A percentile compares a stretch with the other conserved stretches of the same genome.
phyloP scores from a whole-genome alignment of 1,140 invertebrate genomes.

The Macrosteles quadrilineatus region DNA sequence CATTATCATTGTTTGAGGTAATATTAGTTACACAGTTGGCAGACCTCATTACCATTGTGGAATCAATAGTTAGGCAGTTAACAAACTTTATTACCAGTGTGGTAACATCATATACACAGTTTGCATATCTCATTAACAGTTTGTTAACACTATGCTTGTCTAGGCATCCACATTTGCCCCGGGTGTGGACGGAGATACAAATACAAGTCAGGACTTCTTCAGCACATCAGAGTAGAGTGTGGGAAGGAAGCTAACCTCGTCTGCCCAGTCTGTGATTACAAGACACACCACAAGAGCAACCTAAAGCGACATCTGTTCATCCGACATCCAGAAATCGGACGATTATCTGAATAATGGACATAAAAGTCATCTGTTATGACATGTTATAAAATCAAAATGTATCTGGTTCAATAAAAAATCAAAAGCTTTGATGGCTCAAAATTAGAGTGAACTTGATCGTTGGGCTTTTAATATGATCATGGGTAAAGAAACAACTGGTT shows the following conservation, averaged over 20 bases:
- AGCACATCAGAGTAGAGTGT: slow-evolving; percentile 61
- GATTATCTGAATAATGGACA: background rate
- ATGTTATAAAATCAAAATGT: slow-evolving; percentile 22
- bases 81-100: too few relatives aligned
- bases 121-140: too few relatives aligned
- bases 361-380: background rate
- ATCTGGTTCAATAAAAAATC: background rate
- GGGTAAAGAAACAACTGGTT: too few relatives aligned
- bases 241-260: slow-evolving; percentile 48
- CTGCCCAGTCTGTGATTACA: slow-evolving; percentile 19
- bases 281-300: slow-evolving; percentile 48
- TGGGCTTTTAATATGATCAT: too few relatives aligned
- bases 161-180: slow-evolving; percentile 15
- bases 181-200: slow-evolving; percentile 39
- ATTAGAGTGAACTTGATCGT: too few relatives aligned
- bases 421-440: slow-evolving; percentile 15
- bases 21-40: too few relatives aligned
- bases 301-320: slow-evolving; percentile 30
- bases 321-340: background rate
- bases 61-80: too few relatives aligned
- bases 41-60: too few relatives aligned
- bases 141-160: slow-evolving; percentile 30
- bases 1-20: too few relatives aligned
- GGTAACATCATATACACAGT: too few relatives aligned
- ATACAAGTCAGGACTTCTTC: slow-evolving; percentile 32